Evolutionary conservation across 2,888 invertebrate species (phyloP).

Genomic region (Stenurella melanura): DNA sequence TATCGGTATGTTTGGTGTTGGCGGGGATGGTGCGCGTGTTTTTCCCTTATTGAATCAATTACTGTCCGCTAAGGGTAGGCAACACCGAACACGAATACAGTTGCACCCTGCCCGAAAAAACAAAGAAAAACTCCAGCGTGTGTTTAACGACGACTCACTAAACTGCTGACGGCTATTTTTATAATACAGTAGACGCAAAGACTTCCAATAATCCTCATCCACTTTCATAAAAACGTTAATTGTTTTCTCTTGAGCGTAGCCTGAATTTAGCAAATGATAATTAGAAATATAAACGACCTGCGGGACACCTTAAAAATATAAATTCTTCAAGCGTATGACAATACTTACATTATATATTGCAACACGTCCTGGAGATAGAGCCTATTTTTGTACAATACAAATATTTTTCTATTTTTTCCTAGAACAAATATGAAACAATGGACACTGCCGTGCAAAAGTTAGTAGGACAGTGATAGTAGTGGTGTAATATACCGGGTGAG

Average conservation of each 20-base stretch:
- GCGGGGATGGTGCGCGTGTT: constrained; percentile 70
- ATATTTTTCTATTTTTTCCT: too few relatives aligned
- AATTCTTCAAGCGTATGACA: too few relatives aligned
- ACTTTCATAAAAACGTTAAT: constrained; percentile 32
- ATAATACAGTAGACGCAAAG: constrained; percentile 42
- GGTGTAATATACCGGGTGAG: too few relatives aligned
- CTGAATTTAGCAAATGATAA: constrained; percentile 17
- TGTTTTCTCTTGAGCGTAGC: constrained; percentile 14
- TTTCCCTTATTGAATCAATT: constrained; percentile 73
- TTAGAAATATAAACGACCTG: constrained; percentile 20
- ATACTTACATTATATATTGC: too few relatives aligned
- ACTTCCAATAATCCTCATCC: constrained; percentile 31
- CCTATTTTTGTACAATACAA: too few relatives aligned
- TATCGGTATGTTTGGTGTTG: constrained; percentile 71
- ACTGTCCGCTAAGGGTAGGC: constrained; percentile 72
- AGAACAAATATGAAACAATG: too few relatives aligned
- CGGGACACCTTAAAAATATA: too few relatives aligned
- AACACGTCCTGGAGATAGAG: too few relatives aligned
- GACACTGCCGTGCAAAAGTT: too few relatives aligned
- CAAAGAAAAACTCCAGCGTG: constrained; percentile 63
- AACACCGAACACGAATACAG: constrained; percentile 67
- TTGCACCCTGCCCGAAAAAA: constrained; percentile 58
- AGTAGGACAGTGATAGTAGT: too few relatives aligned
- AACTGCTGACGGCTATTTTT: constrained; percentile 68
- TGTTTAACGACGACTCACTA: constrained; percentile 61